A percentile compares a stretch with the other conserved stretches of the same genome.
phyloP scores from a whole-genome alignment of 1,140 invertebrate genomes.

The Druon quercuslanigerum region DNA sequence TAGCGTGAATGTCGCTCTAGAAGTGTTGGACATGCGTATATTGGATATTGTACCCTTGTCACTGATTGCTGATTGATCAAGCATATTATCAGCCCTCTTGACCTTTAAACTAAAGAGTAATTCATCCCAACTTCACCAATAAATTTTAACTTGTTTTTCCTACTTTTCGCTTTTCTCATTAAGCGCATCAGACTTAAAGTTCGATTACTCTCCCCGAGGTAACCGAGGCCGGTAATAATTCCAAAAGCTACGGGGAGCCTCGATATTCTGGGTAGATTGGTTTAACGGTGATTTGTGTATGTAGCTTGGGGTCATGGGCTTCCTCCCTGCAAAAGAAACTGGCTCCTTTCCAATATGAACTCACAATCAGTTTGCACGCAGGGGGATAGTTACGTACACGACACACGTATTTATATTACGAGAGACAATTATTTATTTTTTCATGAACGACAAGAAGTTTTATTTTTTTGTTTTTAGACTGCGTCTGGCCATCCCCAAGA shows the following conservation, averaged over 20 bases:
- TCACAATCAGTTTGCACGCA: constrained; percentile 1
- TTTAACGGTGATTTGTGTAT: constrained; percentile 28
- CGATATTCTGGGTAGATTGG: constrained; percentile 9
- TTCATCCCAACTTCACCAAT: too few species aligned
- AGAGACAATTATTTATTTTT: too few species aligned
- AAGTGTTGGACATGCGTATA: neutral
- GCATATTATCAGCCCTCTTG: neutral
- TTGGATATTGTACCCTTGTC: neutral
- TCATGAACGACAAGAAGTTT: too few species aligned
- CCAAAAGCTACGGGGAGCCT: constrained; percentile 2
- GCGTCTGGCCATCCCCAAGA: too few species aligned
- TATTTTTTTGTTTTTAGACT: too few species aligned
- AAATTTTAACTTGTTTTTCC: too few species aligned
- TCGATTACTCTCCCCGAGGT: neutral
- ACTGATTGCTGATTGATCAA: neutral
- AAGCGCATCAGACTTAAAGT: neutral
- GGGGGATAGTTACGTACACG: neutral
- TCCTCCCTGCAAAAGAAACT: neutral
- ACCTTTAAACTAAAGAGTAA: neutral
- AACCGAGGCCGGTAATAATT: neutral
- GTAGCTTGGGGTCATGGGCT: constrained; percentile 18
- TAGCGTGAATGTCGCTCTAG: neutral
- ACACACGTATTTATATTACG: too few species aligned
- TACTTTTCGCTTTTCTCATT: neutral
- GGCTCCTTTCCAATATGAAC: constrained; percentile 2